Base-by-base conservation (phyloP, 2,888 invertebrate species). In the Thalpophila matura region DNA sequence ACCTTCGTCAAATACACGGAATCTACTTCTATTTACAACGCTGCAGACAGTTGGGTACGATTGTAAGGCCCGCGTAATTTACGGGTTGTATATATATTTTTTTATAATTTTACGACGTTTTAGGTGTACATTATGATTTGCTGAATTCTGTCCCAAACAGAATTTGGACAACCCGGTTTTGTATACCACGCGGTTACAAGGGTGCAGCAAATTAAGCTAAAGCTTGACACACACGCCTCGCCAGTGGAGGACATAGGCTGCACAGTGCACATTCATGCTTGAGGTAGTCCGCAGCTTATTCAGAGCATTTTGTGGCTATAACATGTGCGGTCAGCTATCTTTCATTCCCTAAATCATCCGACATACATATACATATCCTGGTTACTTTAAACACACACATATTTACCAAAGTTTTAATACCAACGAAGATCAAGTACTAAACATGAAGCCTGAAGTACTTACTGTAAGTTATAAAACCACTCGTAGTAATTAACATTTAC, bases 401-500 rank as follows among this genome's bases (percentile, higher is more conserved):
- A 18, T 26, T 24, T 5, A n/a, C 26, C 12, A 18, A 24, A n/a
- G 9, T 14, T 12, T 2, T 37, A 35, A 33, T 45, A n/a, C 14
- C 24, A 24, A n/a, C 5, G 6, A 16, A n/a, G 18, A n/a, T 18
- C 10, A 12, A n/a, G 6, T 35, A 27, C 14, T 9, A 22, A 40
- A 38, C 24, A 45, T 42, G 18, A 31, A 12, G 16, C 18, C 22
- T 9, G 7, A 71, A 35, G n/a, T 40, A 47, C 47, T n/a, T 24
- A 31, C 16, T 27, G 7, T n/a, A 20, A 57, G 1, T 22, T 16
- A 42, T 42, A 60, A 73, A 59, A 55, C 50, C 27, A 47, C 16
- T 69, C 31, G 42, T 31, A 56, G 35, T 38, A 51, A 59, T 67
- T 69, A 69, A 55, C 50, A 74, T 68, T 54, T 55, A 73, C 31